phyloP scores from a whole-genome alignment of 2,888 invertebrate species.

The Torymus texanus region DNA sequence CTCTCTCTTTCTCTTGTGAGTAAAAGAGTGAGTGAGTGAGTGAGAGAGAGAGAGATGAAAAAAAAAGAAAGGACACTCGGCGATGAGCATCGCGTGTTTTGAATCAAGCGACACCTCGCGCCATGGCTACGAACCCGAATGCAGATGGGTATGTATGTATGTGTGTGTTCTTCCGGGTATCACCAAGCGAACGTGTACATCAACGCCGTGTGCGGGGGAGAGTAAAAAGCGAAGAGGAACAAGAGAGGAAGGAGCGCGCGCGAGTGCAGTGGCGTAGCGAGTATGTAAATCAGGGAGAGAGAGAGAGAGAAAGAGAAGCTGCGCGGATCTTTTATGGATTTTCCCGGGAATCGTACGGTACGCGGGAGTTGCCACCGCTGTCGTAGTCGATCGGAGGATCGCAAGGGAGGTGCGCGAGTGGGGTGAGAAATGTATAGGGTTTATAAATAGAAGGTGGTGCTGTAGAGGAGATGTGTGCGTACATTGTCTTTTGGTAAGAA shows the following conservation, averaged over 20 bases:
- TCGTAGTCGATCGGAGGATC: too few relatives aligned
- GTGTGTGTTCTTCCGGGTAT: conserved; percentile 69
- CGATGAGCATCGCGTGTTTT: conserved; percentile 53
- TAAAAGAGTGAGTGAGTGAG: too few relatives aligned
- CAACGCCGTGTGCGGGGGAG: conserved; percentile 26
- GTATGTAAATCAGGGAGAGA: conserved; percentile 68
- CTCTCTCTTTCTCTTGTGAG: neutral
- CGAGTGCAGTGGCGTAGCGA: conserved; percentile 62
- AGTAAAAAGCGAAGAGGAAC: conserved; percentile 33
- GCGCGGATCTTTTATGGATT: conserved; percentile 55
- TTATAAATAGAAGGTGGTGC: too few relatives aligned
- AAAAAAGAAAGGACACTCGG: neutral
- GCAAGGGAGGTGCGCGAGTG: too few relatives aligned
- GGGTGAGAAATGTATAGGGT: too few relatives aligned
- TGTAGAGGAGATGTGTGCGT: too few relatives aligned
- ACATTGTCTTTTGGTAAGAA: too few relatives aligned
- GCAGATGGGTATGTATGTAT: neutral
- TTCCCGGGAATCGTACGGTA: conserved; percentile 48
- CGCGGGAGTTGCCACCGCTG: neutral
- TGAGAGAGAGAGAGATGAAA: too few relatives aligned
- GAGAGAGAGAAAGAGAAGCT: neutral
- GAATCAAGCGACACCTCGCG: conserved; percentile 72
- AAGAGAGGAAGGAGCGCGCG: conserved; percentile 41
- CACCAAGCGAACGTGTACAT: conserved; percentile 57
- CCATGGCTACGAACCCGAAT: conserved; percentile 68